These are phyloP conservation scores for Mirounga angustirostris DNA, from an alignment of 2,113 vertebrate genomes.

Conservation along the genomic window DNA sequence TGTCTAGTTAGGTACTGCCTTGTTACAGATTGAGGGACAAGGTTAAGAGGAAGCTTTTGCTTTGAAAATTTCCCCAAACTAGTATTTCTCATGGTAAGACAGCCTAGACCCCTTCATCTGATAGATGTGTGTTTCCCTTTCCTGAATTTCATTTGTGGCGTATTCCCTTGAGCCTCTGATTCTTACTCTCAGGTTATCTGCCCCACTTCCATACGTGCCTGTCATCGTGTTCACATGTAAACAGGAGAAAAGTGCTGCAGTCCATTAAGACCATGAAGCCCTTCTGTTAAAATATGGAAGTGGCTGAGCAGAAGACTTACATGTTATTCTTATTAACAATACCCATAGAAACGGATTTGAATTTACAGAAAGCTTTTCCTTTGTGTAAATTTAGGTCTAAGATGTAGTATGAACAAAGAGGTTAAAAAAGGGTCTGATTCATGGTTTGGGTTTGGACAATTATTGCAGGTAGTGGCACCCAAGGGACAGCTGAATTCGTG, in stretches of 20 bases:
- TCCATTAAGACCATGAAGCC: slow-evolving; percentile 9
- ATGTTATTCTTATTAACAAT: slow-evolving; percentile 7
- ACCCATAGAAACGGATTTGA: slow-evolving; percentile 2
- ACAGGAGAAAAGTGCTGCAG: background rate
- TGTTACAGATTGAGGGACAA: slow-evolving; percentile 28
- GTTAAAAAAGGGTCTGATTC: background rate
- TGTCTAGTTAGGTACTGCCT: slow-evolving; percentile 17
- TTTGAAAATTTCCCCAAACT: slow-evolving; percentile 51
- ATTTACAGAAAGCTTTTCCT: background rate
- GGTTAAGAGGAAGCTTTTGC: slow-evolving; percentile 26
- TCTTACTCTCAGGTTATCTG: slow-evolving; percentile 33
- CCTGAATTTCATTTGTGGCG: slow-evolving; percentile 6
- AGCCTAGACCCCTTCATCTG: background rate
- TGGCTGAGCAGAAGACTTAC: background rate
- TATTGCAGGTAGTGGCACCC: background rate
- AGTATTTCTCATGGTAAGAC: background rate
- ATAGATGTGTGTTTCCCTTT: background rate
- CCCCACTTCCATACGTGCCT: background rate
- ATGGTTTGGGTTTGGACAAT: background rate
- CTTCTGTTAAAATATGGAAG: slow-evolving; percentile 18
- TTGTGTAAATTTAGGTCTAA: slow-evolving; percentile 32
- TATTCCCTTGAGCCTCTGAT: slow-evolving; percentile 24
- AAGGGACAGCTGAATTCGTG: background rate
- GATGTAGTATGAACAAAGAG: slow-evolving; percentile 31
- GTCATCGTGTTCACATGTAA: background rate